Percentiles rank a stretch among this genome's conserved stretches.
Conservation (phyloP, 2,797 vertebrate genomes). For the Premnoplex brunnescens region DNA sequence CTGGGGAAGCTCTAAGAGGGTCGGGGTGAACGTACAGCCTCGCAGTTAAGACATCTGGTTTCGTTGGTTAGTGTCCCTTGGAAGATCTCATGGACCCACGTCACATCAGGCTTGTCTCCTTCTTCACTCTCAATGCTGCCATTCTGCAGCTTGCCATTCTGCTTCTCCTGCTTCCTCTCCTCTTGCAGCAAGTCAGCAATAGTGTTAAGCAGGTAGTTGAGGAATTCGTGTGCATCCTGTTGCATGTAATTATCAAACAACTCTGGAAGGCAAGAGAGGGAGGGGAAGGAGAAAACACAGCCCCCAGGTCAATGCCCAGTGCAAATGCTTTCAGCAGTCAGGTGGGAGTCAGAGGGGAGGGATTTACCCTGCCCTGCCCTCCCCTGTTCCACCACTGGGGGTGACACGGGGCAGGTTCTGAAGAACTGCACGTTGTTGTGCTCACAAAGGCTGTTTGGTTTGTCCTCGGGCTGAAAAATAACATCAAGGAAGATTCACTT, state of each 20-base stretch:
- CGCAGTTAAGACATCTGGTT: constrained; percentile 94
- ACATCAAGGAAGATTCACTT: not conserved
- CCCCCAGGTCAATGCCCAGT: not conserved
- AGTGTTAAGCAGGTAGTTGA: constrained; percentile 94
- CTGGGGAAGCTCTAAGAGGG: constrained; percentile 10
- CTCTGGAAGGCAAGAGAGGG: constrained; percentile 74
- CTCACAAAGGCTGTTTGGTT: not conserved
- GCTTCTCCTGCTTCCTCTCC: constrained; percentile 91
- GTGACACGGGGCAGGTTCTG: not conserved
- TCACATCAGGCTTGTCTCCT: constrained; percentile 85
- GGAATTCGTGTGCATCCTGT: constrained; percentile 91
- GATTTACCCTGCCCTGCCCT: not conserved
- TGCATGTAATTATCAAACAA: constrained; percentile 95
- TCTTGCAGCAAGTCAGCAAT: constrained; percentile 93
- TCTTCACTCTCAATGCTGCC: constrained; percentile 80
- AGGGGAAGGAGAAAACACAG: not conserved
- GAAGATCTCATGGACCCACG: constrained; percentile 95
- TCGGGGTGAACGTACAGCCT: constrained; percentile 80
- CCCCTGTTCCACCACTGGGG: not conserved
- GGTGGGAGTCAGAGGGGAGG: no score
- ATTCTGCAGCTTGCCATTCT: constrained; percentile 90
- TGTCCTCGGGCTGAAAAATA: not conserved
- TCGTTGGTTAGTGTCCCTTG: constrained; percentile 94
- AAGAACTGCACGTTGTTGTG: not conserved
- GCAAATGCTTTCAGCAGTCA: not conserved